These are phyloP conservation scores for Pocillopora meandrina DNA, from an alignment of 92 coral and sea anemone genomes.

Conservation along the genomic window DNA sequence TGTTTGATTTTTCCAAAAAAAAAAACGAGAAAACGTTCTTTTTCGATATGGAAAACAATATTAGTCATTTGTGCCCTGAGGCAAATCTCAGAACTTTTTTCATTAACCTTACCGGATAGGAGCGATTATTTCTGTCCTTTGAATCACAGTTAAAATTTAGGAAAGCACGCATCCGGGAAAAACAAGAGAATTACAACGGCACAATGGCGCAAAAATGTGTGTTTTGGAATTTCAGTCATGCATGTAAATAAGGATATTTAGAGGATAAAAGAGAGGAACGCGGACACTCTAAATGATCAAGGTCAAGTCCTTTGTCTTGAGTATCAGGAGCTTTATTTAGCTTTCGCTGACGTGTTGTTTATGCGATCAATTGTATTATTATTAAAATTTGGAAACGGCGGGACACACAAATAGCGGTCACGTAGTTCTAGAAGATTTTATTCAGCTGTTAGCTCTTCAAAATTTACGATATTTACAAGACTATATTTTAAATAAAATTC, in stretches of 20 bases:
- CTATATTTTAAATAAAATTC: constrained; percentile 23
- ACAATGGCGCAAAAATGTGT: not conserved
- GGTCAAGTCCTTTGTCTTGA: constrained; percentile 21
- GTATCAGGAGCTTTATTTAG: constrained; percentile 22
- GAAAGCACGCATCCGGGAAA: no score
- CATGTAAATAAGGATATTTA: not conserved
- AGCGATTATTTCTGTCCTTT: no score
- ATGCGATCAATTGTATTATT: constrained; percentile 31
- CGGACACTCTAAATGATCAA: constrained; percentile 17
- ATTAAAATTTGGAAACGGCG: constrained; percentile 25
- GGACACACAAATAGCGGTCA: not conserved
- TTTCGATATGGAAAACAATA: not conserved
- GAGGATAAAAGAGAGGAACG: constrained; percentile 11
- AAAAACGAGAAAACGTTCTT: not conserved
- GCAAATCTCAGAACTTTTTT: not conserved
- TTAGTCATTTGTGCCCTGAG: not conserved
- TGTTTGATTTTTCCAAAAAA: not conserved
- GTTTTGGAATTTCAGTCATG: not conserved
- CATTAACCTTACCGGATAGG: no score
- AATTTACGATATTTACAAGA: constrained; percentile 28
- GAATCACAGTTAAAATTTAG: no score
- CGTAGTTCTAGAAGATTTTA: constrained; percentile 15
- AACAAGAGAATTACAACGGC: no score
- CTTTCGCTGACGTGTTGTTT: constrained; percentile 25
- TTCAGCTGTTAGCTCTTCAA: constrained; percentile 13